Evolutionary conservation across 2,888 invertebrate genomes (phyloP).

Genomic region (Pycnomerus fuliginosus): DNA sequence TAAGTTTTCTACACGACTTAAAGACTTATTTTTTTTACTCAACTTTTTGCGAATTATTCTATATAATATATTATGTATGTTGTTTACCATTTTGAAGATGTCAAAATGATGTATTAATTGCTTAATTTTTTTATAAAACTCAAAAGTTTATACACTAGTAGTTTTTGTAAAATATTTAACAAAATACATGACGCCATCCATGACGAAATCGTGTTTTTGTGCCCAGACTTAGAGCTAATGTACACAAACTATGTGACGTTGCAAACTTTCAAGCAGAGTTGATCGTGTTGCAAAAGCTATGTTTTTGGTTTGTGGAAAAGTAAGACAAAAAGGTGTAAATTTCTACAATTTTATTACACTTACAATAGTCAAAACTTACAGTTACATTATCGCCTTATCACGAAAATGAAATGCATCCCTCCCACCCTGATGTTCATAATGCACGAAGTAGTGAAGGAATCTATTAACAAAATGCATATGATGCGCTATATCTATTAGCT

Average conservation of each 20-base stretch:
- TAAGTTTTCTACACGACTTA: conserved; percentile 12
- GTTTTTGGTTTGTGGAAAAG: too few relatives aligned
- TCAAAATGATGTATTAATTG: conserved; percentile 9
- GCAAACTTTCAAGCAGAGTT: too few relatives aligned
- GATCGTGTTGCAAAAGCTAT: too few relatives aligned
- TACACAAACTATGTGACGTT: too few relatives aligned
- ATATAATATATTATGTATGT: too few relatives aligned
- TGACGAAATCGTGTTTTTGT: conserved; percentile 9
- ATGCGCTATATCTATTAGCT: conserved; percentile 15
- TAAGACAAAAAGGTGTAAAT: too few relatives aligned
- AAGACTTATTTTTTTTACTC: too few relatives aligned
- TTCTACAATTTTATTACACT: conserved; percentile 27
- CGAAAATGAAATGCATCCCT: conserved; percentile 23
- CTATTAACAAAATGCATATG: conserved; percentile 9
- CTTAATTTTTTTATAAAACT: conserved; percentile 7
- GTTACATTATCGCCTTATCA: conserved; percentile 23
- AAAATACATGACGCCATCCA: conserved; percentile 21
- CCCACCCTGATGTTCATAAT: conserved; percentile 21
- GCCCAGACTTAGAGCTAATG: too few relatives aligned
- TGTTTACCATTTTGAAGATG: conserved; percentile 1
- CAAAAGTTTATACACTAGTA: background rate
- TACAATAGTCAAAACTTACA: conserved; percentile 27
- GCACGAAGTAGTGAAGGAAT: conserved; percentile 13
- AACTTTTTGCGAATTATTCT: too few relatives aligned
- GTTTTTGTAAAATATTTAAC: conserved; percentile 14